Evolutionary conservation across 2,113 vertebrate species (phyloP), one percentile per base, ranked within the genome.

Genomic region (Chunga burmeisteri): DNA sequence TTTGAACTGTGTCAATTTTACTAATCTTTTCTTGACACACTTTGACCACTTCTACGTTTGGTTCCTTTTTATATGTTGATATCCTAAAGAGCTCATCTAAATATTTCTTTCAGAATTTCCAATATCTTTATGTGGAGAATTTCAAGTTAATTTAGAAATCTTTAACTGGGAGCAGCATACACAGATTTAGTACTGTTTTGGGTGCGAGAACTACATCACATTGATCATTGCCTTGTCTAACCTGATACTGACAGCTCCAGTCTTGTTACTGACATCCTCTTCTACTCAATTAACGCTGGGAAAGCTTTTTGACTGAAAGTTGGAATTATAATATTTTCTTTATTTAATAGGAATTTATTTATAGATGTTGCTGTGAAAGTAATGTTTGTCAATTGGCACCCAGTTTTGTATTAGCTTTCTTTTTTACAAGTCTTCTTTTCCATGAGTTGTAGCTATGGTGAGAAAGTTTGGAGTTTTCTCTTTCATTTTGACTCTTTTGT

Each of bases 31-130:
- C 40, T 61, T 70, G 11, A 30, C 23, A 26, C 21, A 34, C 9
- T 79, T 73, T 46, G n/a, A 50, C 5, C 22, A 38, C 66, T 77
- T 42, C 2, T 22, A 5, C 0, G 0, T n/a, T 62, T 70, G 50
- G 4, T 26, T 92, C 4, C 5, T 52, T 61, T 52, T 16, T 13
- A 19, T 56, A 55, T 0, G 0, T 3, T 40, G 23, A 23, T 87
- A 40, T 44, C 16, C 34, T 49, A 47, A 79, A 78, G 6, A 49
- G 10, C 4, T 27, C 11, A 38, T 59, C 29, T 32, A 59, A 83
- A 38, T 68, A 38, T 32, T 49, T 11, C 2, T 59, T 52, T 50
- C 13, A 55, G 32, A 47, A 32, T 6, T 68, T 87, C 61, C 22
- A 44, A 1, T 27, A 25, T 34, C 19, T 49, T 83, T 49, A 40